A percentile compares a stretch with the other conserved stretches of the same genome.
phyloP scores from a whole-genome alignment of 2,113 vertebrate genomes.

The Porphyrio hochstetteri region DNA sequence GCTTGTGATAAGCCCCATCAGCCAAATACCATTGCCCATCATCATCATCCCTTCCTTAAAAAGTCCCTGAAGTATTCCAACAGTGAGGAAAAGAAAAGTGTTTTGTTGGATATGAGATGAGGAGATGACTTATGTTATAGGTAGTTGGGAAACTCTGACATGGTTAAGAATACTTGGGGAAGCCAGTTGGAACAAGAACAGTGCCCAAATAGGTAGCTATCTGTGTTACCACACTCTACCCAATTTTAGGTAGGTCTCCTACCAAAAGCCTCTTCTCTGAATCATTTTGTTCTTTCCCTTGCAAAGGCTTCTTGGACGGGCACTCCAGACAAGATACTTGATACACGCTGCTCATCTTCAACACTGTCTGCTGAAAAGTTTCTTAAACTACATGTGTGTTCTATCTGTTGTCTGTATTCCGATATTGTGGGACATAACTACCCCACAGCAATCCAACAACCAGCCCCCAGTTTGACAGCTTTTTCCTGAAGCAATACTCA shows the following conservation, averaged over 20 bases:
- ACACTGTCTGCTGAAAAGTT: rapidly evolving
- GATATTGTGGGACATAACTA: not conserved
- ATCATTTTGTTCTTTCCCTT: not conserved
- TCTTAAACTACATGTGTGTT: not conserved
- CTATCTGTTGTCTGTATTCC: not conserved
- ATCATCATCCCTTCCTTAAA: not conserved
- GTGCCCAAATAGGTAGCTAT: not conserved
- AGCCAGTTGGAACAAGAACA: not conserved
- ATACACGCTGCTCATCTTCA: rapidly evolving
- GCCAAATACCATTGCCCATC: not conserved
- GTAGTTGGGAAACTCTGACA: not conserved
- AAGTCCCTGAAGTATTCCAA: not conserved
- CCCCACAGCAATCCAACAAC: not conserved
- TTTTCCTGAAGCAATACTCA: not conserved
- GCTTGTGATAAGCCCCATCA: not conserved
- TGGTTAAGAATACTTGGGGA: not conserved
- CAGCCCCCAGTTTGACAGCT: not conserved
- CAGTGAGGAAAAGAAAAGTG: not conserved
- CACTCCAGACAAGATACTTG: not conserved
- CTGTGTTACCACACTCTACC: not conserved
- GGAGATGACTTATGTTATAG: not conserved
- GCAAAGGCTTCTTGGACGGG: not conserved
- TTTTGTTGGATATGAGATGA: not conserved
- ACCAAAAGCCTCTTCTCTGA: not conserved
- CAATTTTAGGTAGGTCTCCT: not conserved